Evolutionary conservation across 2,113 vertebrate genomes (phyloP).

Genomic region (Tetraodon nigroviridis): DNA sequence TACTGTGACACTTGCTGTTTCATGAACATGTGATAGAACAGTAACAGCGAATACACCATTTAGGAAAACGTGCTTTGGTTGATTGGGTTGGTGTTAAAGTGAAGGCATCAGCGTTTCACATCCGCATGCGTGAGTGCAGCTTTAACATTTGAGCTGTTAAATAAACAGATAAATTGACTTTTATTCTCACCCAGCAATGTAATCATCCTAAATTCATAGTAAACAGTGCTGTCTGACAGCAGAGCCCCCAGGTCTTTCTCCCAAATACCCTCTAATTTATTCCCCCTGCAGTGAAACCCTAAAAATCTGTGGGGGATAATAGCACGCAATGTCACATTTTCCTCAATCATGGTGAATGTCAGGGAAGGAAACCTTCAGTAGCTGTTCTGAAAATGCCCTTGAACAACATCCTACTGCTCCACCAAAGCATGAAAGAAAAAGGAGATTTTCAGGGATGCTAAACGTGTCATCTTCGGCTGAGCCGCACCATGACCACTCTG

Average conservation of each 20-base stretch:
- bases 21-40: no score
- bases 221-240: conserved; percentile 9
- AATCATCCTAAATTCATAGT: background rate
- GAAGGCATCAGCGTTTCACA: background rate
- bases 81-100: background rate
- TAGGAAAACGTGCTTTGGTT: conserved; percentile 2
- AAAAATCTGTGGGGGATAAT: conserved; percentile 22
- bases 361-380: conserved; percentile 19
- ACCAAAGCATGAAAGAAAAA: conserved; percentile 3
- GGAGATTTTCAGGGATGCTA: no score
- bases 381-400: conserved; percentile 32
- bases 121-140: no score
- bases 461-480: no score
- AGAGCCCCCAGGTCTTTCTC: conserved; percentile 27
- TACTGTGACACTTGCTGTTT: no score
- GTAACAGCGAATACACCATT: no score
- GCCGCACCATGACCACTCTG: no score
- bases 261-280: conserved; percentile 29
- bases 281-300: conserved; percentile 21
- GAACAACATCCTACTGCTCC: conserved; percentile 35
- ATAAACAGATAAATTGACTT: conserved; percentile 18
- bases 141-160: conserved; percentile 19
- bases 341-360: conserved; percentile 24
- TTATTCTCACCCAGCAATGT: background rate
- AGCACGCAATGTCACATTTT: conserved; percentile 26